These are phyloP conservation scores for Sycophila texana DNA, from an alignment of 2,888 invertebrate species.

Conservation along the genomic window DNA sequence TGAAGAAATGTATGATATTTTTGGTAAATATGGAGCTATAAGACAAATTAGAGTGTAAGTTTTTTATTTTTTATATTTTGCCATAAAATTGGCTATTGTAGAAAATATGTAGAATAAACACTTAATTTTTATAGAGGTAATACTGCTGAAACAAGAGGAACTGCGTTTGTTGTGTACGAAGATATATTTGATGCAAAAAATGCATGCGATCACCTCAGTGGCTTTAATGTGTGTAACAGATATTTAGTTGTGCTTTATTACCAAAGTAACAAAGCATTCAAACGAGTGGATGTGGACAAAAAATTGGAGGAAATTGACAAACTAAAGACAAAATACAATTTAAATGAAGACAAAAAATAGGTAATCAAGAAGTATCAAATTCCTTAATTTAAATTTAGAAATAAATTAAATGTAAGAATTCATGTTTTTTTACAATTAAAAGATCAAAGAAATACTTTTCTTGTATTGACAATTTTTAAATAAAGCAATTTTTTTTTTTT, in stretches of 20 bases:
- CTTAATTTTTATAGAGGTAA: slow-evolving; percentile 85
- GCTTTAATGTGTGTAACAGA: slow-evolving; percentile 99
- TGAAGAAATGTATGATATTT: slow-evolving; percentile 99
- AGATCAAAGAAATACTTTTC: too few species aligned
- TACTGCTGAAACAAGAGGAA: slow-evolving; percentile 97
- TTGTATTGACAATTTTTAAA: too few species aligned
- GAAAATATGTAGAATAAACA: not conserved
- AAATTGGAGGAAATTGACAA: slow-evolving; percentile 97
- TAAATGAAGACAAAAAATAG: slow-evolving; percentile 72
- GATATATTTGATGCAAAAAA: slow-evolving; percentile 99
- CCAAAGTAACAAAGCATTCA: slow-evolving; percentile 96
- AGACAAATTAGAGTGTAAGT: slow-evolving; percentile 98
- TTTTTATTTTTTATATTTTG: not conserved
- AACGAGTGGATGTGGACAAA: slow-evolving; percentile 95
- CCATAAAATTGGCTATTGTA: not conserved
- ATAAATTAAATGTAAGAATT: too few species aligned
- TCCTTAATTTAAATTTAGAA: too few species aligned
- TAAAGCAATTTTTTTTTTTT: too few species aligned
- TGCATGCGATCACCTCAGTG: slow-evolving; percentile 99
- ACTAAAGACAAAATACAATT: slow-evolving; percentile 91
- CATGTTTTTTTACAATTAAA: too few species aligned
- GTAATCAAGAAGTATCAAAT: too few species aligned
- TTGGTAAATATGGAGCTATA: slow-evolving; percentile 99
- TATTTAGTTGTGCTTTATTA: slow-evolving; percentile 99
- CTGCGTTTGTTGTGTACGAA: slow-evolving; percentile 99